Percentiles rank a stretch among this genome's conserved stretches.
Conservation (phyloP, 2,797 vertebrate species). For the Staurois parvus region DNA sequence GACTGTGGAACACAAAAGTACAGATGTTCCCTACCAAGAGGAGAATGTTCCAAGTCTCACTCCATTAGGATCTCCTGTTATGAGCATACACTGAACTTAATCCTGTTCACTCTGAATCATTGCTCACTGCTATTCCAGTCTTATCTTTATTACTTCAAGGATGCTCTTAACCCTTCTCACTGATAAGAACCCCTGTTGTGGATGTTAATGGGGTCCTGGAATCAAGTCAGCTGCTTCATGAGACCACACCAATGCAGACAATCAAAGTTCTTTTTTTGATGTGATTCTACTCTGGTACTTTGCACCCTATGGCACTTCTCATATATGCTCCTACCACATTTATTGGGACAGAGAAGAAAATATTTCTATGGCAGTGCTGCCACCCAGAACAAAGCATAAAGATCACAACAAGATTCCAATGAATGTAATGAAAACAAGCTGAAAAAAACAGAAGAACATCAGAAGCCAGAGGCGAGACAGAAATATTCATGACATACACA, state of each 20-base stretch:
- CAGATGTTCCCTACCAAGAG: not conserved
- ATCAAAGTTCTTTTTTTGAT: not conserved
- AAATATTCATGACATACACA: too few species aligned
- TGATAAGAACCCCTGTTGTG: constrained; percentile 42
- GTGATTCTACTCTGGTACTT: not conserved
- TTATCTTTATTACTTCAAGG: constrained; percentile 55
- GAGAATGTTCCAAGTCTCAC: not conserved
- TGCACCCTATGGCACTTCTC: not conserved
- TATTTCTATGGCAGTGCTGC: not conserved
- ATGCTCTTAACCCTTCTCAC: constrained; percentile 33
- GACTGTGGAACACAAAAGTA: not conserved
- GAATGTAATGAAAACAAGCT: too few species aligned
- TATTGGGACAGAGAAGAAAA: not conserved
- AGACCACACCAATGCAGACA: not conserved
- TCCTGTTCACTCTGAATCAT: constrained; percentile 3
- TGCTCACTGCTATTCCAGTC: not conserved
- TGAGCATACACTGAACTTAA: accelerated
- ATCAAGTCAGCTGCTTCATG: not conserved
- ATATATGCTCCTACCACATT: not conserved
- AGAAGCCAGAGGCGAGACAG: too few species aligned
- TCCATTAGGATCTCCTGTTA: constrained; percentile 19
- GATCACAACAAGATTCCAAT: too few species aligned
- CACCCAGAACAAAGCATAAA: not conserved
- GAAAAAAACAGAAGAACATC: too few species aligned
- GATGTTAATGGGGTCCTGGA: not conserved